Evolutionary conservation across 2,113 vertebrate genomes (phyloP), one percentile per base, ranked within the genome.

Genomic region (Spea multiplicata): DNA sequence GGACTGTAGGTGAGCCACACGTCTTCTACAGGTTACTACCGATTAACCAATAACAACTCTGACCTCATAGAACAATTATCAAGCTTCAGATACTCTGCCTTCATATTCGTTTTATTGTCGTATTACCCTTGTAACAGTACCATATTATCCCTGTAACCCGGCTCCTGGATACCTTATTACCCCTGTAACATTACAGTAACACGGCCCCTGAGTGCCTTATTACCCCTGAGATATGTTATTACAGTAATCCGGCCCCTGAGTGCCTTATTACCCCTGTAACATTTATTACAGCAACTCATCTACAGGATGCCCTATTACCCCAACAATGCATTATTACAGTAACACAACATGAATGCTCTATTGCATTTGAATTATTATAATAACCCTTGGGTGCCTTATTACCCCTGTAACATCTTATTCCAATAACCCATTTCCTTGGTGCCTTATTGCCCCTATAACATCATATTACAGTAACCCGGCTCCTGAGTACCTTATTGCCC

Each of bases 1-100:
- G 65, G 45, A 57, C 17, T 50, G n/a, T 50, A 57, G 77, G 77
- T 80, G 16, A 80, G 64, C 2, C 44, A 2, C 45, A 16, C 17
- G 4, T 5, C 52, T 4, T 3, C 71, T 44, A 6, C 17, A 66
- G 16, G 4, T 4, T 44, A 44, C 2, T 45, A 61, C 30, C 44
- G 53, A 5, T 62, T 5, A 52, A 10, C 50, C 9, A 52, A 52
- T 52, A 8, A 5, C 16, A 65, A 65, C 3, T 30, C 13, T 70
- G 16, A 50, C 48, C 17, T 4, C 5, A 17, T 52, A 70, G n/a
- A 17, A 17, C n/a, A 16, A 48, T 70, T 50, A 70, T 10, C 3
- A 0, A 30, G 5, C 48, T n/a, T n/a, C 7, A 3, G 2, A 49
- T 14, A 30, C 10, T 7, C 14, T 14, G 5, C 48, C 48, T 4